phyloP scores from a whole-genome alignment of 2,888 invertebrate genomes.

The Meandrusa payeni region DNA sequence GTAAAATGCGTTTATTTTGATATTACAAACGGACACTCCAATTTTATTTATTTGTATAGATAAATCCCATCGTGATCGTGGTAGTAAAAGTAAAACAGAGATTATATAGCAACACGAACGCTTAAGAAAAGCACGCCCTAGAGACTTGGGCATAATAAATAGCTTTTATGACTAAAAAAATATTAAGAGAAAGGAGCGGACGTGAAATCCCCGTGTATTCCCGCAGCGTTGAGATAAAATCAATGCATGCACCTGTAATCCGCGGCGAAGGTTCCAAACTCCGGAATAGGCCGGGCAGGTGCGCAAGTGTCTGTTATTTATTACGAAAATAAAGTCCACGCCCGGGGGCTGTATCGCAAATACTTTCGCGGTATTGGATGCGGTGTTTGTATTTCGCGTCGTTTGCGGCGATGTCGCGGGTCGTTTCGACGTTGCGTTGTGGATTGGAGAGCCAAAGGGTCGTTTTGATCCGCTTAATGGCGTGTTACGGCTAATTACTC shows the following conservation, averaged over 20 bases:
- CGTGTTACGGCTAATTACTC: constrained; percentile 15
- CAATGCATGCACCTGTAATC: constrained; percentile 24
- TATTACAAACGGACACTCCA: too few species aligned
- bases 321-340: constrained; percentile 45
- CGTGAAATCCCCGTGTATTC: constrained; percentile 6
- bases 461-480: constrained; percentile 12
- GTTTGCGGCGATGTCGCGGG: constrained; percentile 9
- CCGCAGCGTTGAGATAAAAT: constrained; percentile 18
- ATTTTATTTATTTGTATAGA: too few species aligned
- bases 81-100: too few species aligned
- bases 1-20: too few species aligned
- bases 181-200: not conserved
- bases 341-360: constrained; percentile 26
- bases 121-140: too few species aligned
- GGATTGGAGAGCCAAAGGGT: constrained; percentile 8
- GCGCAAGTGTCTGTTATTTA: constrained; percentile 47
- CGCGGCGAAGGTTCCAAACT: constrained; percentile 19
- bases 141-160: not conserved
- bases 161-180: constrained; percentile 2
- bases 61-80: too few species aligned
- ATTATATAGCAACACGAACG: too few species aligned
- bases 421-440: constrained; percentile 4
- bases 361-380: constrained; percentile 19
- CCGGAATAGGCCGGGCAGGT: constrained; percentile 25
- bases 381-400: constrained; percentile 8